phyloP scores from a whole-genome alignment of 1,140 invertebrate species.

The Scaptomyza montana region DNA sequence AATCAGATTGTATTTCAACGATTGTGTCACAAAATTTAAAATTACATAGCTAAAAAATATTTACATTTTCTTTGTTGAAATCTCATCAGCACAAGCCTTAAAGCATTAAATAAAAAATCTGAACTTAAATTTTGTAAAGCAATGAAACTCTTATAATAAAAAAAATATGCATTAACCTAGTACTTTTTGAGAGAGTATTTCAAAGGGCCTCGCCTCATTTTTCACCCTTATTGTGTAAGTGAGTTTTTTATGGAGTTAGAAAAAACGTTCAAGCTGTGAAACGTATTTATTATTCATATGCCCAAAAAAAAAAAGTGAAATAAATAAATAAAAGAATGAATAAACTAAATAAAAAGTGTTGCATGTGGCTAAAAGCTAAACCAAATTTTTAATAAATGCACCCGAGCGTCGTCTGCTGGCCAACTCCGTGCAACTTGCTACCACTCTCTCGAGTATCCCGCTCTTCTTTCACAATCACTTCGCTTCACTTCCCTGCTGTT shows the following conservation, averaged over 20 bases:
- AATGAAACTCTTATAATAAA: too few relatives aligned
- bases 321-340: slow-evolving; percentile 15
- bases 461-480: too few relatives aligned
- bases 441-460: neutral
- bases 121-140: too few relatives aligned
- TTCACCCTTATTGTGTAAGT: slow-evolving; percentile 6
- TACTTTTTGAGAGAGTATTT: slow-evolving; percentile 8
- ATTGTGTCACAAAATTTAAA: too few relatives aligned
- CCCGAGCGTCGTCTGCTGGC: slow-evolving; percentile 26
- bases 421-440: slow-evolving; percentile 7
- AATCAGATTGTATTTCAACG: too few relatives aligned
- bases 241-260: slow-evolving; percentile 5
- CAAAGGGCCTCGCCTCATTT: neutral
- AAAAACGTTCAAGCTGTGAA: slow-evolving; percentile 30
- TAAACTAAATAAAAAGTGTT: slow-evolving; percentile 11
- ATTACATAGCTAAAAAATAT: too few relatives aligned
- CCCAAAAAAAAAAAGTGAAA: slow-evolving; percentile 38
- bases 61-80: too few relatives aligned
- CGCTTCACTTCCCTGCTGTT: too few relatives aligned
- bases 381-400: slow-evolving; percentile 64
- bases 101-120: too few relatives aligned
- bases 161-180: slow-evolving; percentile 16
- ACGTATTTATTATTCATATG: slow-evolving; percentile 63
- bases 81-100: too few relatives aligned
- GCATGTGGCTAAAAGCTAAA: slow-evolving; percentile 52